Evolutionary conservation across 2,797 vertebrate species (phyloP).

Genomic region (Parauchenoglanis ngamensis): DNA sequence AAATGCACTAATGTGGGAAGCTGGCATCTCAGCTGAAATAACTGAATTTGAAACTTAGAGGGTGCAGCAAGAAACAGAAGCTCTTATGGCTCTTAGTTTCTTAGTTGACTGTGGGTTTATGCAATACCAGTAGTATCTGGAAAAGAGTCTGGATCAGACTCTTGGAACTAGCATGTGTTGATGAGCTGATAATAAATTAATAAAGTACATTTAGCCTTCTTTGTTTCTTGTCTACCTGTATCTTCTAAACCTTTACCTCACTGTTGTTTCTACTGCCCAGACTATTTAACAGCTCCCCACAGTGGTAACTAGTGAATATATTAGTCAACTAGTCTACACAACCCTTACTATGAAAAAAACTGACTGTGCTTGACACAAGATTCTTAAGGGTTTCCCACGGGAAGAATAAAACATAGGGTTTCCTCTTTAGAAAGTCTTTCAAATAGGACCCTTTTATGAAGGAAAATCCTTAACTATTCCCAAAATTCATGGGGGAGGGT

Average conservation of each 20-base stretch:
- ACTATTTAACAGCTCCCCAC: not conserved
- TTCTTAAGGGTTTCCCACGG: not conserved
- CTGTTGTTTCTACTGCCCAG: not conserved
- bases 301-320: not conserved
- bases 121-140: not conserved
- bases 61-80: too few species aligned
- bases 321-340: not conserved
- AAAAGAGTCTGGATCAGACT: not conserved
- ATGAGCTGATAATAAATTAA: not conserved
- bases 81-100: not conserved
- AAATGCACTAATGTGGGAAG: too few species aligned
- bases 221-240: not conserved
- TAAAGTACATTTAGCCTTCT: not conserved
- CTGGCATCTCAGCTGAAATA: not conserved
- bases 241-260: not conserved
- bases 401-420: not conserved
- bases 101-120: not conserved
- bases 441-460: not conserved
- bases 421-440: not conserved
- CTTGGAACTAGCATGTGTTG: not conserved
- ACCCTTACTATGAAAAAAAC: not conserved
- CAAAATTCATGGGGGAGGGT: not conserved
- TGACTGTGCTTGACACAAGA: not conserved
- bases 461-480: not conserved
- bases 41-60: not conserved